Base-by-base conservation (phyloP, 2,888 invertebrate species). In the Phyllotreta cruciferae region DNA sequence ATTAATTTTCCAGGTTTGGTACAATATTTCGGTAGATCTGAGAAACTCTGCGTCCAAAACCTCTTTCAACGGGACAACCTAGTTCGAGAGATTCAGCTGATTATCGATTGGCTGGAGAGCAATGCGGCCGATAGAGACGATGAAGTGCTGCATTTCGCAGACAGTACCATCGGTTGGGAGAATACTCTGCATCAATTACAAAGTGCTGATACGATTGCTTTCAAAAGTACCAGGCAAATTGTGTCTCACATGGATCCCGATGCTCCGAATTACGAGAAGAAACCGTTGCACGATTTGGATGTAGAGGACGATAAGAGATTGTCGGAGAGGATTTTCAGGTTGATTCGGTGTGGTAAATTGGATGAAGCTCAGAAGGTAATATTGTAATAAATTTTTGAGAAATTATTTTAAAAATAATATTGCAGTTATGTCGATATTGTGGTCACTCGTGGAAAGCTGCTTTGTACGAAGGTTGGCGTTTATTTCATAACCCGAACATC, bases 391-490 rank as follows among this genome's bases (percentile, higher is more conserved):
- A 7, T 53, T 6, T 52, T 52, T 14, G 9, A 3, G 11, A 14
- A 9, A 39, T 37, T 37, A n/a, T 36, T 11, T 9, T 11, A 37
- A 5, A 1, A 11, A 34, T 2, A 49, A 34, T 1, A 34, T 47
- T 47, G n/a, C 62, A 79, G 65, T 80, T 95, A 38, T 94, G 95
- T 74, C 86, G 90, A 45, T 90, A 89, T 75, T 92, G 91, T 74
- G 97, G 97, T 0, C 96, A 97, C 79, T 88, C 92, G 1, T 96
- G 96, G 96, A 84, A 94, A 54, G 95, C 95, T 0, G 94, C 94
- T 3, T 88, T 93, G 14, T 82, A 97, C 41, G 92, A 96, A 79
- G 97, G 97, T 2, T 96, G 96, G 95, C 85, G 90, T 60, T 83
- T 95, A 35, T 87, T 90, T 74, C 92, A 96, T 77, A 95, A 97